Conservation (phyloP, 1,140 invertebrate species). For the Coptotermes formosanus region DNA sequence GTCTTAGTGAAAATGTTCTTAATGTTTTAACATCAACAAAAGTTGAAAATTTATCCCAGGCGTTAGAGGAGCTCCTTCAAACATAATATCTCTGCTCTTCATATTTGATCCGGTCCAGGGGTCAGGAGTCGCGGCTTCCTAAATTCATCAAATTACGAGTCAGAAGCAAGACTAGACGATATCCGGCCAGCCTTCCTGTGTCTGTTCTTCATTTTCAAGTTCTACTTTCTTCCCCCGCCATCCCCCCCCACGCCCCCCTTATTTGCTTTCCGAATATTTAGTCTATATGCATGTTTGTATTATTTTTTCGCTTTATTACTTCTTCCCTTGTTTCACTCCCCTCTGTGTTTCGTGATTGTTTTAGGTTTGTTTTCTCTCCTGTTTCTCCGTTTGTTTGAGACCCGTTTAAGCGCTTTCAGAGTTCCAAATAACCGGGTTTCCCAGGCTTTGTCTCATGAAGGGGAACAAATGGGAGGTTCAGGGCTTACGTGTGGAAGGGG, state of each 20-base stretch:
- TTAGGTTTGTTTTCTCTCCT: slow-evolving; percentile 16
- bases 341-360: slow-evolving; percentile 6
- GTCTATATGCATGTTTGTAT: background rate
- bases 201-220: background rate
- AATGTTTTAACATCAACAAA: background rate
- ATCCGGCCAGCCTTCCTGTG: background rate
- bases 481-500: too few relatives aligned
- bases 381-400: background rate
- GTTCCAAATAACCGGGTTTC: background rate
- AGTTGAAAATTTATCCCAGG: background rate
- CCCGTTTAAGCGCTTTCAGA: background rate
- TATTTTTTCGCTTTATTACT: slow-evolving; percentile 19
- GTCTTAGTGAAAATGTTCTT: too few relatives aligned
- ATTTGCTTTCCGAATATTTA: background rate
- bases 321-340: background rate
- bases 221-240: background rate
- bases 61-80: background rate
- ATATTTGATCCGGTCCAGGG: slow-evolving; percentile 11
- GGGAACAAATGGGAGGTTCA: background rate
- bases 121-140: background rate
- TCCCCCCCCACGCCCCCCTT: background rate
- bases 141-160: background rate
- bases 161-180: background rate
- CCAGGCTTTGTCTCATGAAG: background rate
- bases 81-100: background rate